Evolutionary conservation across 2,113 vertebrate genomes (phyloP), one percentile per base, ranked within the genome.

Genomic region (Cochlearius cochlearius): DNA sequence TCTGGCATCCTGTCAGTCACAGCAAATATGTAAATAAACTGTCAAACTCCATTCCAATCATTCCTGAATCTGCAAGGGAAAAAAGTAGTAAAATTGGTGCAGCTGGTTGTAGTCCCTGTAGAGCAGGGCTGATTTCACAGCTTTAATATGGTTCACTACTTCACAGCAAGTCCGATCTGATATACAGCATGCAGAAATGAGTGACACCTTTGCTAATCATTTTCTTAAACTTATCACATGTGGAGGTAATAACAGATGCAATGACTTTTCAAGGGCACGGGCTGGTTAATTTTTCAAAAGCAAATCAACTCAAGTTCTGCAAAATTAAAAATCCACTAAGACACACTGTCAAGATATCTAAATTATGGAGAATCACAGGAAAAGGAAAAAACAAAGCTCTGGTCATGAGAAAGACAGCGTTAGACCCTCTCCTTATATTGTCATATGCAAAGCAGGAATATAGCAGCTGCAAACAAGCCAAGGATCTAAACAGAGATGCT

Each of bases 11-110:
- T 97, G 97, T 97, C 96, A 94, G 96, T 97, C 95, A 97, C 94
- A 96, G 96, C 64, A 97, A 95, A 97, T 97, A 95, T 98, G 96
- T 96, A 98, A 97, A 97, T 97, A 97, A 97, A 96, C 95, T 97
- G 94, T 97, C 96, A 93, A 95, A 97, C 87, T 97, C 94, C 91
- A 97, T 98, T 98, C 97, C 89, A 97, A 92, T 97, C 97, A 98
- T 74, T 92, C 87, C 79, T 91, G 96, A 97, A 97, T 97, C 87
- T 97, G 91, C 89, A 95, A 96, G 71, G 91, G 86, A 72, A 97
- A 96, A 96, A 96, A 93, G 92, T 74, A 92, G 96, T 76, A 95
- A 94, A 96, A 90, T 73, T 86, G 94, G 91, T 97, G 94, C 96
- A 97, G 92, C 93, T 95, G 95, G 96, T n/a, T 92, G 73, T 88